Evolutionary conservation across 1,140 invertebrate genomes (phyloP), one percentile per base, ranked within the genome.

Genomic region (Drosophila nigrodunni): DNA sequence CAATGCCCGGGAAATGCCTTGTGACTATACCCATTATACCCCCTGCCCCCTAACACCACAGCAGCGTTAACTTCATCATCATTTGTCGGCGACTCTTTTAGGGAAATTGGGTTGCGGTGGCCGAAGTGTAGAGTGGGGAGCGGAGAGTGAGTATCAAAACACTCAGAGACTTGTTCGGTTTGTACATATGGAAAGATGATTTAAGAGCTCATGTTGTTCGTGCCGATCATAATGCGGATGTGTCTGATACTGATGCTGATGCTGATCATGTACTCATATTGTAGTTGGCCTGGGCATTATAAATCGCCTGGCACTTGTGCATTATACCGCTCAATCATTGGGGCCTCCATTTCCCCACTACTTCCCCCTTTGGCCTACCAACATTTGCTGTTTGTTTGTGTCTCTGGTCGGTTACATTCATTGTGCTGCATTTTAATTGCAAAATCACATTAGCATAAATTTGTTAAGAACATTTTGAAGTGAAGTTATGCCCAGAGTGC

Each of bases 401-500:
- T 58, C 37, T 43, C 46, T 59, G 71, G 64, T 74, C 70, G 50
- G 13, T 39, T 15, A 34, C 54, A 59, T 58, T 65, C 68, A 71
- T 75, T 70, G 73, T 70, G 74, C 54, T 59, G 68, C 61, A 61
- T 61, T 78, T 89, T 88, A 88, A 88, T 89, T 88, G 85, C 85
- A 88, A 88, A 88, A 88, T 88, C 85, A 85, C 85, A 88, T 88
- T 88, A 88, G 85, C 85, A 88, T 88, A 88, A 88, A 88, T 88
- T 88, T 89, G 80, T 89, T 89, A 87, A 80, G 87, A 87, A 82
- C 83, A 88, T 87, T 87, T 89, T 74, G 80, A 85, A 89, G 85
- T 80, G 83, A 88, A 89, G 77, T 64, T 80, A 72, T 89, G 62
- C 59, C 77, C 69, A 44, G 43, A 59, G 67, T 41, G 46, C 30